Base-by-base conservation (phyloP, 2,888 invertebrate species). In the Muscina levida region DNA sequence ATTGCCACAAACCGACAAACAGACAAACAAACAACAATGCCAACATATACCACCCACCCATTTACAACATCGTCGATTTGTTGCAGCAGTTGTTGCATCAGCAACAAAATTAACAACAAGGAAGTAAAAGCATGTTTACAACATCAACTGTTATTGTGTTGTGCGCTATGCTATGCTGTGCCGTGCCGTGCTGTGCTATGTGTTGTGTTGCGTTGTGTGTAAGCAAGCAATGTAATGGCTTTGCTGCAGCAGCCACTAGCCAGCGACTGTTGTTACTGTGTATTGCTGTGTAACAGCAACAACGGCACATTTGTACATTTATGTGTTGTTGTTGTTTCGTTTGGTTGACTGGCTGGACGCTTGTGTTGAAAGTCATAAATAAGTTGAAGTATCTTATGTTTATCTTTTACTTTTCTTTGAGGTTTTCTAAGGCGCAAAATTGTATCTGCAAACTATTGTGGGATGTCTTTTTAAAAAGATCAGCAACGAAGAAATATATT, bases 121-220 rank as follows among this genome's bases (percentile, higher is more conserved):
- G 81, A 81, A 81, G 81, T 81, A 81, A 77, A 81, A 72, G 67
- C 81, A 72, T 81, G 74, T 77, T 81, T 77, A 75, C 74, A 81
- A 81, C 77, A 68, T 75, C 81, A 77, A 81, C 77, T 74, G 81
- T 81, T 81, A 81, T 68, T 68, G 77, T 24, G 13, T n/a, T 59
- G 57, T 31, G 22, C 1, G 10, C 24, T 24, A 19, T 17, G 37
- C 39, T 37, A 19, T 57, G n/a, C n/a, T n/a, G n/a, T n/a, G n/a
- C n/a, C n/a, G n/a, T n/a, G n/a, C n/a, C n/a, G n/a, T n/a, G n/a
- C n/a, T n/a, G n/a, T n/a, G n/a, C n/a, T n/a, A n/a, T n/a, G n/a
- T n/a, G n/a, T n/a, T n/a, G n/a, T n/a, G n/a, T n/a, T n/a, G n/a
- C n/a, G n/a, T n/a, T n/a, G n/a, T n/a, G n/a, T n/a, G n/a, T n/a